Conservation (phyloP, 2,888 invertebrate genomes). For the Philereme vetulata region DNA sequence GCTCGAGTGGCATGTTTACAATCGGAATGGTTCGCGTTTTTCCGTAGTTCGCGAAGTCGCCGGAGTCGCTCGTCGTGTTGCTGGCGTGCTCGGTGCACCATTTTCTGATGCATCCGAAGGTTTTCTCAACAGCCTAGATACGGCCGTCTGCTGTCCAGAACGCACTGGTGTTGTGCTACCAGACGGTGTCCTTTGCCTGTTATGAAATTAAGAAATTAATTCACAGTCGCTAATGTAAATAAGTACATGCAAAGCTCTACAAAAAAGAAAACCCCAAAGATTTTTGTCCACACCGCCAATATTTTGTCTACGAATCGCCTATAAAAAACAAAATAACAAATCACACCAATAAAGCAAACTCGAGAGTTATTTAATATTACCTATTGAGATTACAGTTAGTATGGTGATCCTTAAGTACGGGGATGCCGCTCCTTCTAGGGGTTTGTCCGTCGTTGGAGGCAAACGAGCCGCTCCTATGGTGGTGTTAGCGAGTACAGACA, state of each 20-base stretch:
- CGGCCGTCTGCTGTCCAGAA: slow-evolving; percentile 85
- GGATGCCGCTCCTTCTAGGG: slow-evolving; percentile 79
- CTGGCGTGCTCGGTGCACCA: slow-evolving; percentile 77
- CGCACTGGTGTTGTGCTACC: slow-evolving; percentile 89
- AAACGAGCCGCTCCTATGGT: slow-evolving; percentile 80
- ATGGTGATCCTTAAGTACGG: slow-evolving; percentile 78
- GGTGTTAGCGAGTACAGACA: slow-evolving; percentile 77
- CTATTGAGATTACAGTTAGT: slow-evolving; percentile 79
- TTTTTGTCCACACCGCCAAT: slow-evolving; percentile 33
- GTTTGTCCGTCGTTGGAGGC: slow-evolving; percentile 79
- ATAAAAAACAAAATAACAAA: slow-evolving; percentile 33
- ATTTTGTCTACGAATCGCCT: slow-evolving; percentile 6
- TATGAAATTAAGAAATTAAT: slow-evolving; percentile 35
- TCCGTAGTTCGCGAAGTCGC: slow-evolving; percentile 75
- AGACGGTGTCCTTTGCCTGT: slow-evolving; percentile 90
- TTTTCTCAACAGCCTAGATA: slow-evolving; percentile 85
- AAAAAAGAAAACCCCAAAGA: slow-evolving; percentile 33
- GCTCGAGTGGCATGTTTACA: slow-evolving; percentile 60
- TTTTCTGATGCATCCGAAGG: slow-evolving; percentile 88
- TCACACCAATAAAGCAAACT: slow-evolving; percentile 38
- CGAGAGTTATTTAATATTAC: slow-evolving; percentile 59
- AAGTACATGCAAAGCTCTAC: slow-evolving; percentile 45
- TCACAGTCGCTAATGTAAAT: slow-evolving; percentile 15
- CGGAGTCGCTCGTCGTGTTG: slow-evolving; percentile 70
- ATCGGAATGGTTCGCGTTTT: slow-evolving; percentile 89